phyloP scores from a whole-genome alignment of 2,888 invertebrate species.

The Orthonychiurus folsomi region DNA sequence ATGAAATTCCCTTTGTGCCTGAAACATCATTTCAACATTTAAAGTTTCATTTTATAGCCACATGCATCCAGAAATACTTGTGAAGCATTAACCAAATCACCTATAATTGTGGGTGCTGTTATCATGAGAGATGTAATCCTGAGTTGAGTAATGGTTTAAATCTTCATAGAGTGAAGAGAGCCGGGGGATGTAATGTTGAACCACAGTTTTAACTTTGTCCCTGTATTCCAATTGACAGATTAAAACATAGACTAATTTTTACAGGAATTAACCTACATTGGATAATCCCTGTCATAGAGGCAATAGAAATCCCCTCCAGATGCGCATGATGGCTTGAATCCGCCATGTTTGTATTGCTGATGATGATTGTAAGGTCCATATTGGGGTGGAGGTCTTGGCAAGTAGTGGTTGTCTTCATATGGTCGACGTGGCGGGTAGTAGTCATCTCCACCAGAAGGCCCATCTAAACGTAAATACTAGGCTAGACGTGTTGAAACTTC shows the following conservation, averaged over 20 bases:
- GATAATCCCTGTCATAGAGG: slow-evolving; percentile 41
- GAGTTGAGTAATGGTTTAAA: slow-evolving; percentile 41
- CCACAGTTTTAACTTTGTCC: slow-evolving; percentile 41
- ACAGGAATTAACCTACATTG: slow-evolving; percentile 34
- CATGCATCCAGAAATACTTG: no score
- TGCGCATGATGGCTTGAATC: slow-evolving; percentile 38
- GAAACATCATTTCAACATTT: background rate
- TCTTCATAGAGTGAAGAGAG: slow-evolving; percentile 41
- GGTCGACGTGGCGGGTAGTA: slow-evolving; percentile 28
- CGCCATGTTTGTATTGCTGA: slow-evolving; percentile 23
- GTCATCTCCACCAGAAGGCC: no score
- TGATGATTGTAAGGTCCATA: slow-evolving; percentile 14
- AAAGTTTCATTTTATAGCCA: background rate
- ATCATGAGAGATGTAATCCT: slow-evolving; percentile 41
- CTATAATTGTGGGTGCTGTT: slow-evolving; percentile 41
- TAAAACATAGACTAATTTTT: background rate
- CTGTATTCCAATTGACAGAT: slow-evolving; percentile 28
- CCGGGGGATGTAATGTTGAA: slow-evolving; percentile 40
- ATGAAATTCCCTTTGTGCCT: slow-evolving; percentile 42
- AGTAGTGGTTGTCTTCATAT: slow-evolving; percentile 30
- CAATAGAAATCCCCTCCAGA: slow-evolving; percentile 35
- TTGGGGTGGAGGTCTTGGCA: slow-evolving; percentile 22
- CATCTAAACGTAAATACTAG: no score
- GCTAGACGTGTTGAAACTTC: no score
- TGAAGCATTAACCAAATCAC: slow-evolving; percentile 21